Evolutionary conservation across 2,113 vertebrate species (phyloP).

Genomic region (Trochalopteron elliotii): DNA sequence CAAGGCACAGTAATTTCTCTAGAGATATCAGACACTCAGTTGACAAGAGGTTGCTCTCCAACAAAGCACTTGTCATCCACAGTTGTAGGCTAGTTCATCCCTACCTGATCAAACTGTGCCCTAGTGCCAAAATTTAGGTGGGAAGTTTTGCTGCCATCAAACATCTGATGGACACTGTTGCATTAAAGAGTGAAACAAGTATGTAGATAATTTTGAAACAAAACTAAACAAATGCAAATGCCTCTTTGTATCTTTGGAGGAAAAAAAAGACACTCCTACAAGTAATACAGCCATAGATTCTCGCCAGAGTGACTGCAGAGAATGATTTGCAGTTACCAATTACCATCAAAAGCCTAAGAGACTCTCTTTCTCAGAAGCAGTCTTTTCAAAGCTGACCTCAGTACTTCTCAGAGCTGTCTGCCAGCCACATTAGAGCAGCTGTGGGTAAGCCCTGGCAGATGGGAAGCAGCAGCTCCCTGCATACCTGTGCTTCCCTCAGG

Average conservation of each 20-base stretch:
- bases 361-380: neutral
- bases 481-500: slow-evolving; percentile 88
- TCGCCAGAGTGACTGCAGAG: neutral
- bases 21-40: neutral
- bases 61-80: neutral
- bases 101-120: neutral
- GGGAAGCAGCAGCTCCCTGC: neutral
- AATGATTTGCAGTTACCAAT: neutral
- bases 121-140: neutral
- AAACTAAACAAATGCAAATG: neutral
- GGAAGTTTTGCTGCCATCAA: neutral
- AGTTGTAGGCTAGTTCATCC: neutral
- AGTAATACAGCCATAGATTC: neutral
- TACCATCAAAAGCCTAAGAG: neutral
- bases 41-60: neutral
- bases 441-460: neutral
- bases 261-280: neutral
- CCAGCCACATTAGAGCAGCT: neutral
- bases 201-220: neutral
- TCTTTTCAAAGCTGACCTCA: neutral
- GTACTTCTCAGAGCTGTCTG: neutral
- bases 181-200: neutral
- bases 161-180: neutral
- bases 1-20: neutral
- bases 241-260: neutral